Evolutionary conservation across 2,797 vertebrate genomes (phyloP), one percentile per base, ranked within the genome.

Genomic region (Pteronotus mesoamericanus): DNA sequence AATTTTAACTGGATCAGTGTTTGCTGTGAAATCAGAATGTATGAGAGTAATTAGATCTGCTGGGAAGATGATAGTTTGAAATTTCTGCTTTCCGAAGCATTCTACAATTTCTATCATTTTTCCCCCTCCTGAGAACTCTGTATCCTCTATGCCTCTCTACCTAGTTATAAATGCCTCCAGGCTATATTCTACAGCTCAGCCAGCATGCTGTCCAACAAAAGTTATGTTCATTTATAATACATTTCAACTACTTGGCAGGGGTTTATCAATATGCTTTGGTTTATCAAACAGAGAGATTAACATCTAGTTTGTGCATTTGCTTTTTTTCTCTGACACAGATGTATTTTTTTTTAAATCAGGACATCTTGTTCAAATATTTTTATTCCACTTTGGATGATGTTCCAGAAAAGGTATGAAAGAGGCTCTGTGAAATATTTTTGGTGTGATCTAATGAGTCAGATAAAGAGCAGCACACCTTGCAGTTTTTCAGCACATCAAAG

Each of bases 1-100:
- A 16, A 83, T 94, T 79, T 88, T 68, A 87, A 86, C 34, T 87
- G 21, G 53, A 91, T 96, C 53, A 5, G 18, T 87, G 42, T 96
- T 96, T 95, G 46, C 96, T 98, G 82, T 89, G 66, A 97, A 98
- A 97, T 94, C 21, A 1, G 1, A 83, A 91, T 94, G 95, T 79
- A 92, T 57, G 83, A 96, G 96, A 94, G 80, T 93, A 97, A 98
- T 98, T 97, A 97, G 79, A 77, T 82, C 44, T 97, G 42, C 86
- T 96, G 89, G 91, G 86, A 97, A 96, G 80, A 97, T 94, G 74
- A 42, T 48, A 96, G 79, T 80, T 98, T 97, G 96, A 96, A 97
- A 96, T 68, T 91, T n/a, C 48, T 96, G 44, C 71, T 66, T 97
- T 98, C 90, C 89, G 97, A 98, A 98, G 96, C 24, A 96, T 97